Base-by-base conservation (phyloP, 2,888 invertebrate genomes). In the Meghimatium bilineatum region DNA sequence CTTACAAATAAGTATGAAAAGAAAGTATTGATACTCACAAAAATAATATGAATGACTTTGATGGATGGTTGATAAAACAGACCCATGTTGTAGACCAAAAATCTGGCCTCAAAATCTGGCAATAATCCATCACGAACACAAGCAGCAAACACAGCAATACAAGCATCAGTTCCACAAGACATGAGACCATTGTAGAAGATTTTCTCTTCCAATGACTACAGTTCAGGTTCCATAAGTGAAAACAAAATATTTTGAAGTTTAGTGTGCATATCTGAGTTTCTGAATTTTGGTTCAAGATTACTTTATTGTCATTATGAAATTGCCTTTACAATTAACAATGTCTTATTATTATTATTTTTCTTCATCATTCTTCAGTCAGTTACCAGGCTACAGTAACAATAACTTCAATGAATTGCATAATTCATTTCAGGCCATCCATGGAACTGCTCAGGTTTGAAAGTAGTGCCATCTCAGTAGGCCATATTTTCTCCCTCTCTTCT, bases 111-210 rank as follows among this genome's bases (percentile, higher is more conserved):
- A 12, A 85, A 32, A n/a, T 49, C 69, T 36, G 69, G 69, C 52
- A 88, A 76, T 34, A 85, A 85, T 0, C 81, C 87, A 5, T 82
- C 34, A 60, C 86, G 80, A 8, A 90, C 32, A 83, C 86, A 86
- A 1, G 85, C 74, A n/a, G 87, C 80, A 60, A 88, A 86, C 1
- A 81, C 79, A 20, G 84, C 56, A 29, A 89, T 66, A 71, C 90
- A 90, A 0, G 80, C 79, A 14, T 87, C 87, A 14, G 88, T 88
- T 12, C 89, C 90, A 85, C 90, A 90, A 12, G 88, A 86, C 72
- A 86, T 63, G 38, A 90, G 69, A 1, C 86, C 89, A 86, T 90
- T 89, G 38, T 86, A 67, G 85, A 87, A 89, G 49, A 89, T 86
- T n/a, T 76, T 85, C 79, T 87, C 86, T 26, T 87, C 83, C 14